A percentile compares a stretch with the other conserved stretches of the same genome.
These are phyloP conservation scores for Eupeodes corollae DNA, from an alignment of 1,140 invertebrate genomes.

Conservation along the genomic window DNA sequence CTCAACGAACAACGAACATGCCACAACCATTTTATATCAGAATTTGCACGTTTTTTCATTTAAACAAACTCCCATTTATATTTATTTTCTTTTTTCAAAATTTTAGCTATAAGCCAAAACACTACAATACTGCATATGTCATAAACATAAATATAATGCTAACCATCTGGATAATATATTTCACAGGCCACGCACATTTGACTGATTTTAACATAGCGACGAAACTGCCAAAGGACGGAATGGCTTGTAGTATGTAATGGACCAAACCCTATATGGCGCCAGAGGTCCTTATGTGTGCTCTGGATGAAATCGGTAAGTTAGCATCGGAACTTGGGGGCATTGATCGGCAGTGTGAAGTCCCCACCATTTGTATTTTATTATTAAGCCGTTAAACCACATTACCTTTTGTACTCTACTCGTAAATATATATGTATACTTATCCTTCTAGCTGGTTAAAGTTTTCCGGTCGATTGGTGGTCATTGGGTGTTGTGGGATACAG, in stretches of 20 bases:
- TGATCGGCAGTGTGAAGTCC: too few relatives aligned
- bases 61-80: neutral
- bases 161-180: neutral
- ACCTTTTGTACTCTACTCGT: neutral
- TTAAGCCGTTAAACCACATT: too few relatives aligned
- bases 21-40: too few relatives aligned
- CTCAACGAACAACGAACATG: too few relatives aligned
- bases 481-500: conserved; percentile 67
- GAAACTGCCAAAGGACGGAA: conserved; percentile 52
- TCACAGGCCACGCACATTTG: conserved; percentile 69
- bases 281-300: conserved; percentile 67
- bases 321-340: too few relatives aligned
- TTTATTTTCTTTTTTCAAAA: too few relatives aligned
- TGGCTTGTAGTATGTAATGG: conserved; percentile 75
- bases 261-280: conserved; percentile 83
- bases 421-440: neutral
- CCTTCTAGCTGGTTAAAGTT: conserved; percentile 45
- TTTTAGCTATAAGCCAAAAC: too few relatives aligned
- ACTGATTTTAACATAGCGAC: conserved; percentile 87
- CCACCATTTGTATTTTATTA: too few relatives aligned
- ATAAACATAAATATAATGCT: too few relatives aligned
- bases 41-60: too few relatives aligned
- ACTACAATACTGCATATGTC: too few relatives aligned
- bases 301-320: conserved; percentile 44
- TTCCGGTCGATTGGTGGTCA: conserved; percentile 81